A percentile compares a stretch with the other conserved stretches of the same genome.
Evolutionary conservation across 2,113 vertebrate species (phyloP).

Genomic region (Martes martes): DNA sequence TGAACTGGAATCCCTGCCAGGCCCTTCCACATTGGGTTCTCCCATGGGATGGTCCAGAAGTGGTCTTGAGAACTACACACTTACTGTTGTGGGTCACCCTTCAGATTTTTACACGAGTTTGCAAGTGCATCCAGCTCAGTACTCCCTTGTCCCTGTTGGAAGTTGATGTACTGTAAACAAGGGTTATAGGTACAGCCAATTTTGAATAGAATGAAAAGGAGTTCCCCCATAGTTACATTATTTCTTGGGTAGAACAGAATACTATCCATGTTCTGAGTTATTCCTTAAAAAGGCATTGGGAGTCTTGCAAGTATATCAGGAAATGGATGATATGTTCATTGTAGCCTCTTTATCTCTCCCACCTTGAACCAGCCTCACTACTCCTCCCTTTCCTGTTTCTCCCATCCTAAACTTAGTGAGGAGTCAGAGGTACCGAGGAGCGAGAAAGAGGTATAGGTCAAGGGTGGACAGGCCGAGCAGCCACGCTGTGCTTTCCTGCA

Average conservation of each 20-base stretch:
- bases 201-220: background rate
- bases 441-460: background rate
- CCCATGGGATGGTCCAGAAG: background rate
- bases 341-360: background rate
- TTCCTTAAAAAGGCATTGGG: background rate
- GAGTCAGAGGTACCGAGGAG: background rate
- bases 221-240: background rate
- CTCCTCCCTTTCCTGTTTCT: background rate
- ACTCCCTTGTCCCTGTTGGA: background rate
- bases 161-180: background rate
- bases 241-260: background rate
- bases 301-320: background rate
- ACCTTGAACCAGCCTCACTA: background rate
- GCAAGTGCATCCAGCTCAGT: background rate
- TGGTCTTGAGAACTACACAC: background rate
- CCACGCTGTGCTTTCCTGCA: accelerated
- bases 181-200: background rate
- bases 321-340: background rate
- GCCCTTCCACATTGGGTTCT: background rate
- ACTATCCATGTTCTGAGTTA: background rate
- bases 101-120: background rate
- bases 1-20: background rate
- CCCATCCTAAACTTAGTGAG: background rate
- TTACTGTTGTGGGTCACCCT: background rate
- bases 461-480: accelerated